A percentile compares a stretch with the other conserved stretches of the same genome.
phyloP scores from a whole-genome alignment of 2,113 vertebrate species.

The Rhinopomastus cyanomelas region DNA sequence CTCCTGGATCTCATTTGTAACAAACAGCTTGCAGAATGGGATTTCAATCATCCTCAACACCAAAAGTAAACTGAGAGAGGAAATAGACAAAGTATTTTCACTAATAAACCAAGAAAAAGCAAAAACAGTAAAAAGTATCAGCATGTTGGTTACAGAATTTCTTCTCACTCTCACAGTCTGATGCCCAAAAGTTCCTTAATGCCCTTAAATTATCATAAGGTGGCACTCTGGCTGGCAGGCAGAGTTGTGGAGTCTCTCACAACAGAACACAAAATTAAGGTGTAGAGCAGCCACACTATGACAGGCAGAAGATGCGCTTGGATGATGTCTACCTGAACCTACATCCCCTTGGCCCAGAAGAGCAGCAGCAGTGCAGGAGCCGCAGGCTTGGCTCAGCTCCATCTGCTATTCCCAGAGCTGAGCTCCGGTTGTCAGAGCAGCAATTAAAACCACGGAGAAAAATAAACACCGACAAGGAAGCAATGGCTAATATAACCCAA shows the following conservation, averaged over 20 bases:
- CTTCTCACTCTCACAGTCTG: background rate
- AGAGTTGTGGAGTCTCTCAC: accelerated
- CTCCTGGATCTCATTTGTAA: background rate
- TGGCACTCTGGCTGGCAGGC: background rate
- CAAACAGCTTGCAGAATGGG: background rate
- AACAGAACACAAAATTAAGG: background rate
- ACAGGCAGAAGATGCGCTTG: background rate
- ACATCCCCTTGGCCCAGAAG: background rate
- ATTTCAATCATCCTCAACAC: background rate
- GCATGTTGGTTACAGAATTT: background rate
- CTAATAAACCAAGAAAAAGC: background rate
- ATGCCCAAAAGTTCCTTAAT: background rate
- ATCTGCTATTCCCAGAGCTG: background rate
- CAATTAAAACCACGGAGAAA: background rate
- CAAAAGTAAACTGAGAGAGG: background rate
- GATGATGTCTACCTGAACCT: background rate
- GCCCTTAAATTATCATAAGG: background rate
- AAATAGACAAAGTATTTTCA: background rate
- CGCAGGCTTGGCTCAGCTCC: background rate
- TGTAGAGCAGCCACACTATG: accelerated
- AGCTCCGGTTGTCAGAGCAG: slow-evolving; percentile 3
- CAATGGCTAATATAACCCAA: accelerated
- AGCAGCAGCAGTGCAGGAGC: background rate
- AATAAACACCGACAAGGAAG: background rate
- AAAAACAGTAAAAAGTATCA: background rate